Conservation (phyloP, 2,113 vertebrate species). For the Athene cunicularia region DNA sequence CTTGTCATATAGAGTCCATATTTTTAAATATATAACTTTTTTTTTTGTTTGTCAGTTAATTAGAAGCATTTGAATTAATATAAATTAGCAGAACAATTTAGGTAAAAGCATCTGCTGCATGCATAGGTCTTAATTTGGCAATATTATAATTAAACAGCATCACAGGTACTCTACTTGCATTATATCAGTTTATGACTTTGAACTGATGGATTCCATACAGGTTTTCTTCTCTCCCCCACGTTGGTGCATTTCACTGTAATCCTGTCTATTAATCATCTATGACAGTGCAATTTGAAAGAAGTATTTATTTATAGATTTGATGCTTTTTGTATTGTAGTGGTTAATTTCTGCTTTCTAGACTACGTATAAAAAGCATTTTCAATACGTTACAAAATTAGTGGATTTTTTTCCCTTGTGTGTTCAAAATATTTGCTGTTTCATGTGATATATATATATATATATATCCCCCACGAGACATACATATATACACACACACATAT, state of each 20-base stretch:
- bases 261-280: background rate
- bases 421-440: background rate
- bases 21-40: background rate
- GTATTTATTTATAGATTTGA: background rate
- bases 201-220: background rate
- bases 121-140: background rate
- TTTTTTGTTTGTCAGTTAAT: constrained; percentile 46
- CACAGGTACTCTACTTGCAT: background rate
- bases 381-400: background rate
- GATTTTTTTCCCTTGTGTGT: background rate
- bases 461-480: no score
- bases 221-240: background rate
- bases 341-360: background rate
- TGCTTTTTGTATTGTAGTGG: background rate
- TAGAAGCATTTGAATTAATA: constrained; percentile 26
- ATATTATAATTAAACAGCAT: background rate
- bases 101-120: background rate
- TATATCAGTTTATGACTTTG: constrained; percentile 29
- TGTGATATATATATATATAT: background rate
- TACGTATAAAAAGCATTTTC: background rate
- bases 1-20: background rate
- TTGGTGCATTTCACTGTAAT: background rate
- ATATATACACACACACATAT: no score
- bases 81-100: constrained; percentile 3
- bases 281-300: background rate